A percentile compares a stretch with the other conserved stretches of the same genome.
These are phyloP conservation scores for Dermolepida albohirtum DNA, from an alignment of 2,888 invertebrate species.

Conservation along the genomic window DNA sequence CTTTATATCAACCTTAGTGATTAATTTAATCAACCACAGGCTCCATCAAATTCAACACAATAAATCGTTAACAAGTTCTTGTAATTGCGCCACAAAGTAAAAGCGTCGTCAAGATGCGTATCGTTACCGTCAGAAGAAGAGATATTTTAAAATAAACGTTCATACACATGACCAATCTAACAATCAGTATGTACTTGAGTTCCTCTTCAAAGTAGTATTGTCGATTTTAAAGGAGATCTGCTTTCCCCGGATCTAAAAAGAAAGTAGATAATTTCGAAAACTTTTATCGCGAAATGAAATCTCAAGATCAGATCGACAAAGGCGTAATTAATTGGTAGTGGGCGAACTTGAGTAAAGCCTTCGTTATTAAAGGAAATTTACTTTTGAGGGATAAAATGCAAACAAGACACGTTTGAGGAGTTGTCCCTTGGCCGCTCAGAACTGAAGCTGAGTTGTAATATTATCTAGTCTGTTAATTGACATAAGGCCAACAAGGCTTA, in stretches of 20 bases:
- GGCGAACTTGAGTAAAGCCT: neutral
- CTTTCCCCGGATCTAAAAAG: neutral
- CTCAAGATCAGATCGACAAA: slow-evolving; percentile 29
- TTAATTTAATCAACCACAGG: too few relatives aligned
- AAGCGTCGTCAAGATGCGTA: too few relatives aligned
- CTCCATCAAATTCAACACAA: too few relatives aligned
- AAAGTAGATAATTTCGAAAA: slow-evolving; percentile 10
- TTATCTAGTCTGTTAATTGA: slow-evolving; percentile 5
- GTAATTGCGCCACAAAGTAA: too few relatives aligned
- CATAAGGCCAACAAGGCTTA: slow-evolving; percentile 2
- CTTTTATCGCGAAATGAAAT: slow-evolving; percentile 14
- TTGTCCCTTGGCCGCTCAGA: neutral
- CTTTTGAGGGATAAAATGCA: slow-evolving; percentile 7
- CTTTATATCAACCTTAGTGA: too few relatives aligned
- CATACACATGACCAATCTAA: too few relatives aligned
- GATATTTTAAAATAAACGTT: too few relatives aligned
- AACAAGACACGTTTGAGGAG: slow-evolving; percentile 6
- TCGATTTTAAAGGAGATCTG: neutral
- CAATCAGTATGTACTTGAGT: too few relatives aligned
- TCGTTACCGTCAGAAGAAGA: too few relatives aligned
- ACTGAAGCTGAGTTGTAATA: neutral
- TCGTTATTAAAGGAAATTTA: slow-evolving; percentile 17
- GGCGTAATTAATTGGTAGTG: slow-evolving; percentile 30
- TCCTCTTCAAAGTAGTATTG: neutral
- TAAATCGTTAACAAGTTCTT: too few relatives aligned